Percentiles rank a stretch among this genome's conserved stretches.
Evolutionary conservation across 2,888 invertebrate genomes (phyloP).

Genomic region (Lepeophtheirus nordmannii): DNA sequence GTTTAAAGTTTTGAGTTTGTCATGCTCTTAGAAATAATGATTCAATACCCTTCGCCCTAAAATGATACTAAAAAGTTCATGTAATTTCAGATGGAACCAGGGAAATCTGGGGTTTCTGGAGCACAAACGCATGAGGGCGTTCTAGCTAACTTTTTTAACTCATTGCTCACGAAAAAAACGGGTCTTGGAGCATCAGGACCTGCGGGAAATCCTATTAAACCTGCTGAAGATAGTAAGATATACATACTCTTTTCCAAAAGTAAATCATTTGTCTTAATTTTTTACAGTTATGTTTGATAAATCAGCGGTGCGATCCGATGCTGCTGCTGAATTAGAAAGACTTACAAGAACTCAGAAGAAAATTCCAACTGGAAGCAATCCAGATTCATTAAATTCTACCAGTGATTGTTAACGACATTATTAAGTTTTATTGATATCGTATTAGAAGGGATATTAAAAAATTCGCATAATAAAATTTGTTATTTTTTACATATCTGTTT

Average conservation of each 20-base stretch:
- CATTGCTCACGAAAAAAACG: constrained; percentile 82
- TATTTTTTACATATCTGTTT: constrained; percentile 4
- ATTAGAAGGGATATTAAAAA: constrained; percentile 8
- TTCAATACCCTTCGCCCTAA: no score
- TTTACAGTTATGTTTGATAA: constrained; percentile 39
- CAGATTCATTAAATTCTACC: not conserved
- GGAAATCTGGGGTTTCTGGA: constrained; percentile 35
- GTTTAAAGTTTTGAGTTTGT: no score
- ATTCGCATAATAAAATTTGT: constrained; percentile 8
- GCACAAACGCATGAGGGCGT: constrained; percentile 71
- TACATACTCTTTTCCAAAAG: not conserved
- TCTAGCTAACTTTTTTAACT: constrained; percentile 94
- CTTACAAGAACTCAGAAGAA: constrained; percentile 41
- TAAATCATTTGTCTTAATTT: not conserved
- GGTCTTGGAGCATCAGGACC: constrained; percentile 41
- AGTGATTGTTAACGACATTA: constrained; percentile 6
- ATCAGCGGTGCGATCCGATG: constrained; percentile 64
- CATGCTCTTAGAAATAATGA: no score
- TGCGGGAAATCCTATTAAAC: constrained; percentile 11
- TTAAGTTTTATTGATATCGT: constrained; percentile 4
- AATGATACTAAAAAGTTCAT: no score
- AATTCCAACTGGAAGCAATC: not conserved
- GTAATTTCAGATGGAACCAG: constrained; percentile 39
- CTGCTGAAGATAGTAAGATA: constrained; percentile 7
- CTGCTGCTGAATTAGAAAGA: constrained; percentile 79